A percentile compares a stretch with the other conserved stretches of the same genome.
Evolutionary conservation across 2,888 invertebrate species (phyloP).

Genomic region (Brachylomia viminalis): DNA sequence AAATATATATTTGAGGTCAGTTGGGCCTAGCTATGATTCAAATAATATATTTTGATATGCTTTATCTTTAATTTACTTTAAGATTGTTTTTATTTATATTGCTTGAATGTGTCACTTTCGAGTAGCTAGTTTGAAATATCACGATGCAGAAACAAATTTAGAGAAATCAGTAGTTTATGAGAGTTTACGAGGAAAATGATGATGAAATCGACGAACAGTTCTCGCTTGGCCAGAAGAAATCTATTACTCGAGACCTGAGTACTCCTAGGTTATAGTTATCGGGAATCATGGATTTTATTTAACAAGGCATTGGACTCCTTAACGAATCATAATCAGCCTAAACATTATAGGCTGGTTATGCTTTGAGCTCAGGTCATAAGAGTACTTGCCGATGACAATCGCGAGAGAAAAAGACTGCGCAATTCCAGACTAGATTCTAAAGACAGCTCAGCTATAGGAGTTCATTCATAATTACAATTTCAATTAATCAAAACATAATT

Average conservation of each 20-base stretch:
- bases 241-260: neutral
- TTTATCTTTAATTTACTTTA: neutral
- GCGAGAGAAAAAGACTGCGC: neutral
- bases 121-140: neutral
- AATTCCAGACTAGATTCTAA: neutral
- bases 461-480: constrained; percentile 1
- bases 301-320: neutral
- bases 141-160: neutral
- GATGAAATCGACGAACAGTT: neutral
- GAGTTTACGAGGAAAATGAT: neutral
- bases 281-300: neutral
- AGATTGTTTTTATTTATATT: neutral
- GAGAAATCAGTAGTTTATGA: neutral
- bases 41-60: neutral
- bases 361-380: no score
- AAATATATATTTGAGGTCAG: constrained; percentile 49
- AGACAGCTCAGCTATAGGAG: no score
- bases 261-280: no score
- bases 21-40: constrained; percentile 12
- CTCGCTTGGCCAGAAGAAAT: no score
- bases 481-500: constrained; percentile 37
- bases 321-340: no score
- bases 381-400: neutral
- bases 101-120: neutral
- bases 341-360: no score